Base-by-base conservation (phyloP, 2,113 vertebrate genomes). In the Tragelaphus buxtoni region DNA sequence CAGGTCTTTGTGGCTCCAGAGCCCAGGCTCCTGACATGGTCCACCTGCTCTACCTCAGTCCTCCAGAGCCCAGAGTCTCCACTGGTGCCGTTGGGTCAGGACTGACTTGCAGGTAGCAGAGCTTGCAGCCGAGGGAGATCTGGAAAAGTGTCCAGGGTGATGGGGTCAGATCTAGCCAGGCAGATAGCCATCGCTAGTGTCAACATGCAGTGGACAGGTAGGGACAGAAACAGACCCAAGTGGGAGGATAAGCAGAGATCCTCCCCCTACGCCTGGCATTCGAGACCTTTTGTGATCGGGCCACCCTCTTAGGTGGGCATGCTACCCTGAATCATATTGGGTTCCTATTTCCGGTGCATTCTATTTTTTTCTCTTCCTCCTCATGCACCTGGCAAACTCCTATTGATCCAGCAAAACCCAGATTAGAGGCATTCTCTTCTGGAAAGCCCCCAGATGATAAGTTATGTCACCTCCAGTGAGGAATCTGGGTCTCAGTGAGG, bases 401-500 rank as follows among this genome's bases (percentile, higher is more conserved):
- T 90, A 32, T 3, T 32, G 39, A 65, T 81, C n/a, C 84, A 77
- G 88, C 39, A 61, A 89, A 92, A 53, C n/a, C 83, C 79, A 85
- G 7, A 32, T 51, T 35, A 22, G 49, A 89, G 42, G 1, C 8
- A 32, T 47, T 45, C 60, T 58, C 24, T 80, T 69, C 82, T 5
- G 1, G 16, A 79, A 56, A 61, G 82, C 32, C 17, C 30, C 55
- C 13, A 22, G 39, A 8, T 8, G 45, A 28, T 72, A 18, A 39
- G 24, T 55, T 26, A 14, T 77, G 8, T 65, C 55, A 45, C 24
- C 26, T 77, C 39, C 49, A 2, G 14, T 53, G 87, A 80, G 35
- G 51, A 72, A 35, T 28, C 42, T n/a, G 30, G 53, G 56, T 20
- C 5, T 30, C n/a, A 12, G 60, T 14, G 39, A 80, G 22, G n/a